Evolutionary conservation across 1,140 invertebrate genomes (phyloP).

Genomic region (Onthophagus taurus): DNA sequence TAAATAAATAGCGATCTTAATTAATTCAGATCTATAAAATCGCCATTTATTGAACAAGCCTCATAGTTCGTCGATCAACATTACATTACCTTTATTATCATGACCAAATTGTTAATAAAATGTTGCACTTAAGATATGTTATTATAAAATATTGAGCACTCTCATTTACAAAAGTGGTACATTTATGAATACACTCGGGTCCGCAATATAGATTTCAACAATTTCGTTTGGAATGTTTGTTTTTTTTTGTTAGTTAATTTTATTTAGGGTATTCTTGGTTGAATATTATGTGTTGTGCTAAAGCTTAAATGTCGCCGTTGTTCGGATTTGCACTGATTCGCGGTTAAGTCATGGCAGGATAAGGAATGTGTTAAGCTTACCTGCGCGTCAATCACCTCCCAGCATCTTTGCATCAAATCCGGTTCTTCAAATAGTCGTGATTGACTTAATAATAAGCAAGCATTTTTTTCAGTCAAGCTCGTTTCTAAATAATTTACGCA

Average conservation of each 20-base stretch:
- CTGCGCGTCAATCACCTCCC: slow-evolving; percentile 92
- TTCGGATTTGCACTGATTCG: slow-evolving; percentile 10
- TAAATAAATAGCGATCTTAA: too few species aligned
- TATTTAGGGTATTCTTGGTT: slow-evolving; percentile 16
- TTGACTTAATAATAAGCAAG: slow-evolving; percentile 82
- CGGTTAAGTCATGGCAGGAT: slow-evolving; percentile 30
- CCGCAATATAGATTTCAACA: too few species aligned
- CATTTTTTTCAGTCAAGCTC: slow-evolving; percentile 85
- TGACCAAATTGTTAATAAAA: too few species aligned
- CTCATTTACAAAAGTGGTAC: too few species aligned
- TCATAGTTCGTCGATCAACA: too few species aligned
- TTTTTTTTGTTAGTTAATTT: background rate
- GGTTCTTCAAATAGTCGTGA: slow-evolving; percentile 86
- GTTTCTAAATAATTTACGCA: slow-evolving; percentile 89
- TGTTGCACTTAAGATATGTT: too few species aligned
- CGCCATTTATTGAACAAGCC: too few species aligned
- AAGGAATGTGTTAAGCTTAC: slow-evolving; percentile 45
- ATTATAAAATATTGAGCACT: too few species aligned
- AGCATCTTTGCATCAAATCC: slow-evolving; percentile 86
- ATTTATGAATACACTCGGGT: too few species aligned
- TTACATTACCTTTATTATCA: too few species aligned
- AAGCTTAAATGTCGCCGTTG: slow-evolving; percentile 30
- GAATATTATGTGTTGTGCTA: slow-evolving; percentile 19
- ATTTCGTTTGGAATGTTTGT: background rate
- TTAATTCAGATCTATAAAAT: too few species aligned